A percentile compares a stretch with the other conserved stretches of the same genome.
phyloP scores from a whole-genome alignment of 1,140 invertebrate species.

The Tetragonula clypearis region DNA sequence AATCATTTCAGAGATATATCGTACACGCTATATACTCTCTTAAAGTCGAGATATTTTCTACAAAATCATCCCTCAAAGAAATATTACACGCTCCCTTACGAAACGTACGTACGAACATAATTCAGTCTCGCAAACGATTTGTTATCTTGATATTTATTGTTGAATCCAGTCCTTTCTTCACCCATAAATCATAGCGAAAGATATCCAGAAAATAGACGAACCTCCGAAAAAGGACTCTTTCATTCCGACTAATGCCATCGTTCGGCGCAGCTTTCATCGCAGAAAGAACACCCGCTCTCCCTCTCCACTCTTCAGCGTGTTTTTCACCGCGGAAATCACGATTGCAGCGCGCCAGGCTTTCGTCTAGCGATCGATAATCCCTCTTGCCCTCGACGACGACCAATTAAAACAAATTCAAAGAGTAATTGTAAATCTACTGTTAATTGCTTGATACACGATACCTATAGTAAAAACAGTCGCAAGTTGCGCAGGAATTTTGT shows the following conservation, averaged over 20 bases:
- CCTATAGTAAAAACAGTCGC: too few relatives aligned
- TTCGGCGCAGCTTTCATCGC: slow-evolving; percentile 4
- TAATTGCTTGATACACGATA: too few relatives aligned
- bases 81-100: neutral
- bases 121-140: neutral
- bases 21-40: neutral
- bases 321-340: neutral
- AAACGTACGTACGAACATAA: neutral
- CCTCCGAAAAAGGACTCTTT: neutral
- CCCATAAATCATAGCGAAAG: neutral
- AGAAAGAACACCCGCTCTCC: neutral
- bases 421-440: neutral
- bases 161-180: neutral
- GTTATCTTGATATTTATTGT: too few relatives aligned
- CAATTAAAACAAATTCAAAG: slow-evolving; percentile 20
- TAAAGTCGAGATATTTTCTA: neutral
- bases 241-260: neutral
- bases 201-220: neutral
- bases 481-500: too few relatives aligned
- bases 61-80: neutral
- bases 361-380: slow-evolving; percentile 5
- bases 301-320: neutral
- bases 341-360: neutral
- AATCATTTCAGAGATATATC: neutral
- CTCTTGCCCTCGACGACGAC: too few relatives aligned